phyloP scores from a whole-genome alignment of 2,113 vertebrate genomes.

The Laticauda colubrina region DNA sequence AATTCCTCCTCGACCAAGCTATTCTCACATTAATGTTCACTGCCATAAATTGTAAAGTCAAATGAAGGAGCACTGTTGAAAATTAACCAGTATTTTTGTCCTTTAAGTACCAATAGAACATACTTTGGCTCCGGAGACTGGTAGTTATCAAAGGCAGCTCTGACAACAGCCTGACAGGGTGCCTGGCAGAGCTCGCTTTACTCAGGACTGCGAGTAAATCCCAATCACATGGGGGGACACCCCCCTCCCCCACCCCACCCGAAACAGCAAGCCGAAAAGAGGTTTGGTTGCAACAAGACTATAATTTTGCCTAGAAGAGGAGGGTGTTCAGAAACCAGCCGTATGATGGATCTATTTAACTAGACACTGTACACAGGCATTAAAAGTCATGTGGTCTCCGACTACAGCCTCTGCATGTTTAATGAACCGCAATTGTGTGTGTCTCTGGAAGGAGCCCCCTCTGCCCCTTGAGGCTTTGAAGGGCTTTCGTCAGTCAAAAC shows the following conservation, averaged over 20 bases:
- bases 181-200: slow-evolving; percentile 38
- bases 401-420: slow-evolving; percentile 60
- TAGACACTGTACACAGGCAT: slow-evolving; percentile 49
- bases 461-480: slow-evolving; percentile 57
- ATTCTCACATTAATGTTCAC: slow-evolving; percentile 80
- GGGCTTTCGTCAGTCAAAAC: slow-evolving; percentile 58
- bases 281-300: slow-evolving; percentile 56
- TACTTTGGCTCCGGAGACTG: slow-evolving; percentile 76
- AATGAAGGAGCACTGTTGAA: slow-evolving; percentile 83
- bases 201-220: background rate
- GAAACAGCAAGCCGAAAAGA: slow-evolving; percentile 26
- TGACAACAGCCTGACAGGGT: slow-evolving; percentile 52
- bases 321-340: slow-evolving; percentile 52
- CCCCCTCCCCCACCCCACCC: slow-evolving; percentile 25
- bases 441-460: slow-evolving; percentile 53
- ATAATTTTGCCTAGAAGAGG: slow-evolving; percentile 43
- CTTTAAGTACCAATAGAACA: slow-evolving; percentile 74
- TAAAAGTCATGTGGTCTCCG: slow-evolving; percentile 32
- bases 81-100: slow-evolving; percentile 82
- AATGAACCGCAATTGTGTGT: slow-evolving; percentile 63
- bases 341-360: slow-evolving; percentile 49
- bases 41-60: slow-evolving; percentile 84
- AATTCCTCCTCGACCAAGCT: slow-evolving; percentile 80
- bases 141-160: slow-evolving; percentile 65
- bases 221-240: background rate